These are phyloP conservation scores for Sarcophaga rosellei DNA, from an alignment of 2,888 invertebrate species.

Conservation along the genomic window DNA sequence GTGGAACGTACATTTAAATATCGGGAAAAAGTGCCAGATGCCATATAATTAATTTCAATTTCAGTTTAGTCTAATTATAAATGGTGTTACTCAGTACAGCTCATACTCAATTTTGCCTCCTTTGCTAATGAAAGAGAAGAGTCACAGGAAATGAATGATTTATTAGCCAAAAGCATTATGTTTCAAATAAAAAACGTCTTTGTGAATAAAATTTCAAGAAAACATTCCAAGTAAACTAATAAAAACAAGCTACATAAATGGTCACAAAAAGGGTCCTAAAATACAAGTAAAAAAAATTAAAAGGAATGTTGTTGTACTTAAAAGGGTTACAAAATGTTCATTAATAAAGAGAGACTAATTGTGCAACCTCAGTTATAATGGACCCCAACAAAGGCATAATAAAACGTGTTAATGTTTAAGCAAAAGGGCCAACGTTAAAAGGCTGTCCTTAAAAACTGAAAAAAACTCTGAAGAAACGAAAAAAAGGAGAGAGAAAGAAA, in stretches of 20 bases:
- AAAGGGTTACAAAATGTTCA: conserved; percentile 33
- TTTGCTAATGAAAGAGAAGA: too few relatives aligned
- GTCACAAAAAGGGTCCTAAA: neutral
- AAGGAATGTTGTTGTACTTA: neutral
- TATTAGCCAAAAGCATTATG: too few relatives aligned
- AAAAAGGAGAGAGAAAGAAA: neutral
- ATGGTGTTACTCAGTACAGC: too few relatives aligned
- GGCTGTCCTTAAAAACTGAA: neutral
- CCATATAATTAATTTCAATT: too few relatives aligned
- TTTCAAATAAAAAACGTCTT: neutral
- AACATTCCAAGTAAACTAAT: neutral
- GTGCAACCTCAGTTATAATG: conserved; percentile 39
- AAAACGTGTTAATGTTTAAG: conserved; percentile 47
- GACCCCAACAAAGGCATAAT: conserved; percentile 32
- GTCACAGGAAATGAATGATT: too few relatives aligned
- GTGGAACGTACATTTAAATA: too few relatives aligned
- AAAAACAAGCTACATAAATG: neutral
- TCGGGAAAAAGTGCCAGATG: too few relatives aligned
- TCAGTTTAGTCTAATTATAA: too few relatives aligned
- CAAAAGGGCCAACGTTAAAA: conserved; percentile 33
- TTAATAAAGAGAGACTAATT: conserved; percentile 58
- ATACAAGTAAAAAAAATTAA: neutral
- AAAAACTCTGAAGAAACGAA: neutral
- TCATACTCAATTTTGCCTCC: too few relatives aligned
- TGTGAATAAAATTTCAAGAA: conserved; percentile 2